phyloP scores from a whole-genome alignment of 2,888 invertebrate species.

The Troides helena region DNA sequence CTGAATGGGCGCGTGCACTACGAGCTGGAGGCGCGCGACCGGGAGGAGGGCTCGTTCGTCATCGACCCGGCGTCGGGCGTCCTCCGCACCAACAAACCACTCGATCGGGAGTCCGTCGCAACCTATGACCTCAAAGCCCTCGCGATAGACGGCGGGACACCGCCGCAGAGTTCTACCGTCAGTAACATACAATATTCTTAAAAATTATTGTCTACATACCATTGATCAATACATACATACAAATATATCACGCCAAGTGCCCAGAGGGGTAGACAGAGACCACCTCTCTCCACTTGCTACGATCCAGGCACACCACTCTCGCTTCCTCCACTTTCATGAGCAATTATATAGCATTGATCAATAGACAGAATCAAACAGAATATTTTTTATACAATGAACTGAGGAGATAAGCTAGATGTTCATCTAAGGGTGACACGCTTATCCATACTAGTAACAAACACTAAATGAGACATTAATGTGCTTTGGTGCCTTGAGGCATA shows the following conservation, averaged over 20 bases:
- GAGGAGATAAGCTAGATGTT: no score
- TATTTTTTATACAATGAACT: no score
- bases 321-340: no score
- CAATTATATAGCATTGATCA: not conserved
- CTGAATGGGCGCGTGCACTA: constrained; percentile 93
- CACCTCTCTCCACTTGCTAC: no score
- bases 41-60: constrained; percentile 93
- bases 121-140: constrained; percentile 91
- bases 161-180: constrained; percentile 78
- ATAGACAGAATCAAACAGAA: not conserved
- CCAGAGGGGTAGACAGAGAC: no score
- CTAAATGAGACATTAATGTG: no score
- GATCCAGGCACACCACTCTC: no score
- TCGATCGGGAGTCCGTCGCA: constrained; percentile 95
- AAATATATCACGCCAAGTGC: no score
- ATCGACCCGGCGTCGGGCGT: constrained; percentile 96
- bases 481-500: no score
- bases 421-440: no score
- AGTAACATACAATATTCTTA: not conserved
- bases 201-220: not conserved
- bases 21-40: constrained; percentile 84
- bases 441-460: no score
- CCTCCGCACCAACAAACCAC: constrained; percentile 90
- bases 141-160: constrained; percentile 94
- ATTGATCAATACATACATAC: not conserved